Evolutionary conservation across 2,888 invertebrate species (phyloP).

Genomic region (Lepidonotus clava): DNA sequence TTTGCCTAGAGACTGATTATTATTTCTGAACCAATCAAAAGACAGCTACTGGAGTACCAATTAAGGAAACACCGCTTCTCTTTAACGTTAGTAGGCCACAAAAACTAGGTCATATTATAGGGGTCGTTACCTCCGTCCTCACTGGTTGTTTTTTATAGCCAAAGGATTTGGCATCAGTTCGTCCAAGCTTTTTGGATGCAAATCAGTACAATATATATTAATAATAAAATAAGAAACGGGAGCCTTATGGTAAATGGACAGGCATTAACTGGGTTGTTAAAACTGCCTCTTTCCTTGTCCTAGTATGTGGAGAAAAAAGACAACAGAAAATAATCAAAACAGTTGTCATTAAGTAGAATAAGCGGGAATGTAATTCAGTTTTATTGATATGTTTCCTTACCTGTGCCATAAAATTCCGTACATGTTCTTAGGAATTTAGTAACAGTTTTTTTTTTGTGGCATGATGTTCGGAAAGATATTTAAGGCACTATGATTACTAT

Average conservation of each 20-base stretch:
- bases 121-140: slow-evolving; percentile 39
- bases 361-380: background rate
- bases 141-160: slow-evolving; percentile 53
- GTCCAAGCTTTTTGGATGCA: slow-evolving; percentile 54
- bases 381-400: no score
- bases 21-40: slow-evolving; percentile 24
- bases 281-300: background rate
- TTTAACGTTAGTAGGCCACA: slow-evolving; percentile 51
- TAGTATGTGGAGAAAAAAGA: background rate
- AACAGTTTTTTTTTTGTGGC: background rate
- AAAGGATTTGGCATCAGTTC: slow-evolving; percentile 49
- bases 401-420: background rate
- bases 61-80: slow-evolving; percentile 36
- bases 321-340: background rate
- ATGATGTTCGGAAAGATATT: no score
- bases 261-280: background rate
- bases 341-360: slow-evolving; percentile 12
- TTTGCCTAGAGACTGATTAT: slow-evolving; percentile 43
- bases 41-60: slow-evolving; percentile 1
- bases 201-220: slow-evolving; percentile 44
- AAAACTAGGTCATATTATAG: slow-evolving; percentile 43
- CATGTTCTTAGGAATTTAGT: background rate
- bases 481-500: no score
- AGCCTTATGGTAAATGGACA: background rate
- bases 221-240: background rate